A percentile compares a stretch with the other conserved stretches of the same genome.
Conservation (phyloP, 64 coral and sea anemone species). For the Montipora capricornis region DNA sequence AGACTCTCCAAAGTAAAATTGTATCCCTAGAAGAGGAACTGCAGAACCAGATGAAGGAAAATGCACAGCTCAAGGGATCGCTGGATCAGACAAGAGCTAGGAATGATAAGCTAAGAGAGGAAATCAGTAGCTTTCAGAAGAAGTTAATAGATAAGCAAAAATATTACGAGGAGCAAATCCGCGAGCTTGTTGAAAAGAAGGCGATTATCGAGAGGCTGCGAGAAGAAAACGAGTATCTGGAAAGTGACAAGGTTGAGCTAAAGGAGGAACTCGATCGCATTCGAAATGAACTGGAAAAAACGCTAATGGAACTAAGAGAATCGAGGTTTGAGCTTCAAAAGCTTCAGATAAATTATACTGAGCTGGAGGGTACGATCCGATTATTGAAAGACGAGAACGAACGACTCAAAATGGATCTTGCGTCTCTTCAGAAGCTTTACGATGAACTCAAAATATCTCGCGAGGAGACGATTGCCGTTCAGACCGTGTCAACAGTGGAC, state of each 20-base stretch:
- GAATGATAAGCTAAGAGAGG: constrained; percentile 93
- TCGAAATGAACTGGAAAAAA: constrained; percentile 77
- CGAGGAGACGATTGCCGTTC: constrained; percentile 78
- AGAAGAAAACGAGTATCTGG: constrained; percentile 89
- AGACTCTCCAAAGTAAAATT: constrained; percentile 79
- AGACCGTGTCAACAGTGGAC: constrained; percentile 46
- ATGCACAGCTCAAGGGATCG: constrained; percentile 91
- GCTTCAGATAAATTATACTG: constrained; percentile 84
- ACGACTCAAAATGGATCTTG: constrained; percentile 91
- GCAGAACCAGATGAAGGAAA: constrained; percentile 89
- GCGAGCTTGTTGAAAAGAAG: constrained; percentile 88
- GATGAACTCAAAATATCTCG: constrained; percentile 70
- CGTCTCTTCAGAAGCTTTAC: constrained; percentile 69
- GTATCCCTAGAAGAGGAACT: constrained; percentile 86
- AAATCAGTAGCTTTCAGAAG: constrained; percentile 86
- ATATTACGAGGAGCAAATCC: constrained; percentile 85
- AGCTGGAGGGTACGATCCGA: constrained; percentile 78
- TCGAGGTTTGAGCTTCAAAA: constrained; percentile 93
- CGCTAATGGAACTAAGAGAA: constrained; percentile 77
- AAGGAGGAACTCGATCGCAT: constrained; percentile 86
- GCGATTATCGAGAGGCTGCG: constrained; percentile 85
- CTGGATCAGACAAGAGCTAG: constrained; percentile 81
- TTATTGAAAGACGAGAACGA: constrained; percentile 92
- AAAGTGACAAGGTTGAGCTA: constrained; percentile 70
- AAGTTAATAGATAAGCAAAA: constrained; percentile 93